Evolutionary conservation across 2,888 invertebrate genomes (phyloP).

Genomic region (Belgica antarctica): DNA sequence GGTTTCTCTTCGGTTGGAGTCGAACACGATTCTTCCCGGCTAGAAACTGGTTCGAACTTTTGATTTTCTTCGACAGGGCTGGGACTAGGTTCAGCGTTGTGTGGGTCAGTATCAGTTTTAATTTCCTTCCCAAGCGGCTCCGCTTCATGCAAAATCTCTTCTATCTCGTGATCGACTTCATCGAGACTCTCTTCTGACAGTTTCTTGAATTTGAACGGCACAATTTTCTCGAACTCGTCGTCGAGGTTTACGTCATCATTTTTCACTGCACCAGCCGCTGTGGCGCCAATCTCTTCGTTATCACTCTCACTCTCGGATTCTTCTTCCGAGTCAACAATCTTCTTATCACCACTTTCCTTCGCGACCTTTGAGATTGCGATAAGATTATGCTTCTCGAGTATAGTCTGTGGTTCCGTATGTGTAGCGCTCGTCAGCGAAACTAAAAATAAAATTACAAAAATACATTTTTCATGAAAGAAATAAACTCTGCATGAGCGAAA

Average conservation of each 20-base stretch:
- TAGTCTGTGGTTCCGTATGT: constrained; percentile 50
- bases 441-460: constrained; percentile 47
- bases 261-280: constrained; percentile 2
- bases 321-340: constrained; percentile 28
- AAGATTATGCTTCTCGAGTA: constrained; percentile 26
- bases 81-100: background rate
- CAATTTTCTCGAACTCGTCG: constrained; percentile 49
- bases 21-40: background rate
- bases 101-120: background rate
- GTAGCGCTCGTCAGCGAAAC: constrained; percentile 56
- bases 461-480: constrained; percentile 16
- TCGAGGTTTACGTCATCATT: constrained; percentile 30
- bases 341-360: constrained; percentile 38
- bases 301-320: constrained; percentile 38
- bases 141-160: constrained; percentile 18
- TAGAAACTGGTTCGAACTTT: background rate
- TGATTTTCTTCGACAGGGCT: background rate
- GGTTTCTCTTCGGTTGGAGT: constrained; percentile 49
- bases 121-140: background rate
- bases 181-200: constrained; percentile 18
- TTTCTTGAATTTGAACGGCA: constrained; percentile 46
- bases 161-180: constrained; percentile 22
- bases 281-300: constrained; percentile 22
- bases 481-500: background rate
- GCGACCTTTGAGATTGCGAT: background rate